These are phyloP conservation scores for Zaprionus taronus DNA, from an alignment of 1,140 invertebrate species.

Conservation along the genomic window DNA sequence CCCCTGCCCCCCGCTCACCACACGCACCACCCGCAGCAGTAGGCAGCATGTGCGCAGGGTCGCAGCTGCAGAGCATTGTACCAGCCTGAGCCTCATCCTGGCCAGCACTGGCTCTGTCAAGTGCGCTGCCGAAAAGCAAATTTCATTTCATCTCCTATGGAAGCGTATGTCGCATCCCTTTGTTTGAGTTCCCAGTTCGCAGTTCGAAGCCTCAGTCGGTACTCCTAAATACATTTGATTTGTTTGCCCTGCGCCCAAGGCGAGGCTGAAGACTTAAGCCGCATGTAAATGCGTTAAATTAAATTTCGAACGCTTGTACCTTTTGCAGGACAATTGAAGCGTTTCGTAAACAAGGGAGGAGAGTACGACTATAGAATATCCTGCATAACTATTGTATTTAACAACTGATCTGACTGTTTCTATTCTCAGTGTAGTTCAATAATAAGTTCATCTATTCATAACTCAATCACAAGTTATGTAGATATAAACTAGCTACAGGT, in stretches of 20 bases:
- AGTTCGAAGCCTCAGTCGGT: constrained; percentile 16
- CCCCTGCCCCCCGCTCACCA: neutral
- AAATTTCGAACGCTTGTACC: constrained; percentile 80
- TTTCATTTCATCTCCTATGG: constrained; percentile 60
- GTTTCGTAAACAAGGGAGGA: neutral
- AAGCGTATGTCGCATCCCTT: constrained; percentile 55
- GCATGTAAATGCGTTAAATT: constrained; percentile 83
- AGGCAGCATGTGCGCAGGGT: constrained; percentile 63
- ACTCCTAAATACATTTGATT: constrained; percentile 80
- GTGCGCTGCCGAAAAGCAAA: constrained; percentile 60
- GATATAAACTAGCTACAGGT: neutral
- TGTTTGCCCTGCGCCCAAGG: constrained; percentile 63
- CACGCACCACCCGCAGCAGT: neutral
- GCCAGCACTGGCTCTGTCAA: constrained; percentile 21
- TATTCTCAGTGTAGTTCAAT: too few relatives aligned
- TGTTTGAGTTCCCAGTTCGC: constrained; percentile 59
- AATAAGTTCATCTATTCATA: too few relatives aligned
- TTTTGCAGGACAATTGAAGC: constrained; percentile 56
- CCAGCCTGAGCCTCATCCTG: constrained; percentile 5
- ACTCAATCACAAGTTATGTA: too few relatives aligned
- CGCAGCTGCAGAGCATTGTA: constrained; percentile 43
- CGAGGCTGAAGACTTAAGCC: constrained; percentile 69
- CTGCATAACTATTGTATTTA: neutral
- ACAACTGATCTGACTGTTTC: too few relatives aligned
- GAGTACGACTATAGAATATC: neutral